phyloP scores from a whole-genome alignment of 2,113 vertebrate genomes.

The Siniperca knerii region DNA sequence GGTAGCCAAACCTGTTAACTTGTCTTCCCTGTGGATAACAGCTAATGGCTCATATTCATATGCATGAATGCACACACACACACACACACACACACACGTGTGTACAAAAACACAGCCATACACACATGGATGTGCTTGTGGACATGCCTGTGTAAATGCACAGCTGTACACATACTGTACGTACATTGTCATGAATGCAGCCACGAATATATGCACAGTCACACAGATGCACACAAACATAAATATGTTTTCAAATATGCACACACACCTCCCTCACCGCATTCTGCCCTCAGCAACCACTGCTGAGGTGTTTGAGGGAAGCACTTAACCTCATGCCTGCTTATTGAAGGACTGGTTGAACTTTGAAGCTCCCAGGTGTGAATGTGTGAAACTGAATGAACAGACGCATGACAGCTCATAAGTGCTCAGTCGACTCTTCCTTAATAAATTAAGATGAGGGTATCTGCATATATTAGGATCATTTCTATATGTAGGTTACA shows the following conservation, averaged over 20 bases:
- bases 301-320: neutral
- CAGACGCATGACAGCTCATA: neutral
- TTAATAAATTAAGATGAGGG: neutral
- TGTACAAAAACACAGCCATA: neutral
- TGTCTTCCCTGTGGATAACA: conserved; percentile 58
- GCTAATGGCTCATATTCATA: conserved; percentile 56
- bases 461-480: neutral
- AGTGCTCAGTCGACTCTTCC: neutral
- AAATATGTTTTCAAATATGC: neutral
- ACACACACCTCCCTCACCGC: neutral
- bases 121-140: neutral
- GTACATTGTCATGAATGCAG: neutral
- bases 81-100: neutral
- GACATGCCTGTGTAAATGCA: neutral
- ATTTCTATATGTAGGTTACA: neutral
- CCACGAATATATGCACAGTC: neutral
- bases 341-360: conserved; percentile 24
- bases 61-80: neutral
- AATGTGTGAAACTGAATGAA: neutral
- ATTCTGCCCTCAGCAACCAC: neutral
- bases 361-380: conserved; percentile 12
- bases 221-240: neutral
- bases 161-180: neutral
- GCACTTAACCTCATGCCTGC: conserved; percentile 6
- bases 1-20: conserved; percentile 71